phyloP scores from a whole-genome alignment of 2,797 vertebrate species.

The Typhlichthys subterraneus region DNA sequence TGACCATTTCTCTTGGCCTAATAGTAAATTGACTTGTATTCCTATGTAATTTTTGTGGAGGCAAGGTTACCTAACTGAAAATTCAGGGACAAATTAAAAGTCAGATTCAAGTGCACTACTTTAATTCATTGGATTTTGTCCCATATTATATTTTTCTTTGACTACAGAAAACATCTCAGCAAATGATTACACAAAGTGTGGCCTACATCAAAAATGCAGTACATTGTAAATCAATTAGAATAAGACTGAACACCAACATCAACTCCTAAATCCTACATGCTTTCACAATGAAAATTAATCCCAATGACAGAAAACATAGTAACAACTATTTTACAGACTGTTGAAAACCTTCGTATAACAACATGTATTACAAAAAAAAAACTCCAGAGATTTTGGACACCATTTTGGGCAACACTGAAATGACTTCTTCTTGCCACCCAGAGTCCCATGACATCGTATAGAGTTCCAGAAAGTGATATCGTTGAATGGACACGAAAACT shows the following conservation, averaged over 20 bases:
- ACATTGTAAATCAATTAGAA: neutral
- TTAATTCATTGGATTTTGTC: neutral
- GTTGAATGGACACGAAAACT: slow-evolving; percentile 58
- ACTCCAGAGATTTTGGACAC: slow-evolving; percentile 18
- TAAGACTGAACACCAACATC: neutral
- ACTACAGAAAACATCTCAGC: neutral
- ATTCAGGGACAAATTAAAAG: slow-evolving; percentile 13
- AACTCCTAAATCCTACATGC: neutral
- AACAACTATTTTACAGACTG: neutral
- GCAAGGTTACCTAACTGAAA: slow-evolving; percentile 42
- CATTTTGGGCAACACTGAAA: slow-evolving; percentile 50
- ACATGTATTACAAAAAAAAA: neutral
- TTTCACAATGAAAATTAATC: slow-evolving; percentile 2
- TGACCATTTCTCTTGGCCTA: slow-evolving; percentile 56
- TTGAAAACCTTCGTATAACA: neutral
- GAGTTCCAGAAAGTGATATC: slow-evolving; percentile 69
- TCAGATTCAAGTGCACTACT: slow-evolving; percentile 8
- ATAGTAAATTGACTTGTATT: slow-evolving; percentile 48
- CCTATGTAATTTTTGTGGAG: slow-evolving; percentile 23
- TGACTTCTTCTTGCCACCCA: slow-evolving; percentile 41
- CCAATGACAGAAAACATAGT: neutral
- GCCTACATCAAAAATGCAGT: neutral
- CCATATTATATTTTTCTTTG: neutral
- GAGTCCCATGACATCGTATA: slow-evolving; percentile 54
- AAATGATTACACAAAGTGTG: neutral